Conservation (phyloP, 2,113 vertebrate species). For the Illadopsis cleaveri region DNA sequence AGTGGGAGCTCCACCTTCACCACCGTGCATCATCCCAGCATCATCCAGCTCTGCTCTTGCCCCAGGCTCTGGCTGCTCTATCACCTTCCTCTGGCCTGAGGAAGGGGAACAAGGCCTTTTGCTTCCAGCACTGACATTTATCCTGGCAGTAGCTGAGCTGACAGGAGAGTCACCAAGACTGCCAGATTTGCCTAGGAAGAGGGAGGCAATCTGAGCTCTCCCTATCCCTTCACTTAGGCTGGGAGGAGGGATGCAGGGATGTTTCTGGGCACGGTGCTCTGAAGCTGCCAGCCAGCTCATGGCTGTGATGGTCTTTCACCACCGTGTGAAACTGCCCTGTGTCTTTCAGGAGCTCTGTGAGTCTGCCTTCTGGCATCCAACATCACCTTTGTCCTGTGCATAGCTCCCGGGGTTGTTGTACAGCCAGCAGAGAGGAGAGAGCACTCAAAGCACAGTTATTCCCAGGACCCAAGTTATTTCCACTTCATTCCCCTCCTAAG, state of each 20-base stretch:
- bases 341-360: not conserved
- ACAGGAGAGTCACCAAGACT: not conserved
- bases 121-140: not conserved
- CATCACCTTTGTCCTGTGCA: not conserved
- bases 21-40: not conserved
- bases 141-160: not conserved
- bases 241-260: not conserved
- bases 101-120: not conserved
- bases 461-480: not conserved
- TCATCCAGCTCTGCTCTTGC: not conserved
- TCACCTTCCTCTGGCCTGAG: not conserved
- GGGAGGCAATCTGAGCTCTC: not conserved
- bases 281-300: rapidly evolving
- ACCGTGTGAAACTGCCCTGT: rapidly evolving
- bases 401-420: not conserved
- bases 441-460: not conserved
- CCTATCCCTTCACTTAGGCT: not conserved
- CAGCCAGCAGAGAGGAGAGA: not conserved
- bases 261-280: not conserved
- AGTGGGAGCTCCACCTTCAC: not conserved
- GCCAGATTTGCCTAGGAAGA: not conserved
- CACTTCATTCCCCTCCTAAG: not conserved
- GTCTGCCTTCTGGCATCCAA: not conserved
- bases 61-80: not conserved
- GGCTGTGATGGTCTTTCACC: not conserved